Evolutionary conservation across 1,140 invertebrate genomes (phyloP).

Genomic region (Calephelis virginiensis): DNA sequence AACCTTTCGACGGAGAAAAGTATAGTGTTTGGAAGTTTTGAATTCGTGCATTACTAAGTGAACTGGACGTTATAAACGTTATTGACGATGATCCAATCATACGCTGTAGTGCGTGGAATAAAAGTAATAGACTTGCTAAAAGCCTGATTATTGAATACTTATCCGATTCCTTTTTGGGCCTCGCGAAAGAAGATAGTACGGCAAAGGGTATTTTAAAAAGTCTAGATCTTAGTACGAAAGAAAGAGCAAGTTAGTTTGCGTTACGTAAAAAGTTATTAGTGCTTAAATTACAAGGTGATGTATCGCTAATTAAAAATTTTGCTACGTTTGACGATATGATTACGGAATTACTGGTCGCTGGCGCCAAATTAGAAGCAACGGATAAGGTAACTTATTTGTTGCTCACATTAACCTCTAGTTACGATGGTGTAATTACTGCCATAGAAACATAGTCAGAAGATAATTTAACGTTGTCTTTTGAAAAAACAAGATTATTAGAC

Average conservation of each 20-base stretch:
- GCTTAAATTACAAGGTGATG: conserved; percentile 5
- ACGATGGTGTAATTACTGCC: background rate
- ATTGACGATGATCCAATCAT: no score
- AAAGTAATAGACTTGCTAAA: conserved; percentile 43
- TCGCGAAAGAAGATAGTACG: conserved; percentile 41
- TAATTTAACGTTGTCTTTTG: no score
- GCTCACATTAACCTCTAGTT: background rate
- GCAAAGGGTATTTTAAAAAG: conserved; percentile 32
- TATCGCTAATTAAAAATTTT: background rate
- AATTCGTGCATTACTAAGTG: no score
- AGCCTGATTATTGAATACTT: conserved; percentile 28
- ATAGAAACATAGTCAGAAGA: background rate
- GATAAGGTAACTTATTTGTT: conserved; percentile 7
- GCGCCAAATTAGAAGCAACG: background rate
- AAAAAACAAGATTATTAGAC: no score
- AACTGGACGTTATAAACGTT: no score
- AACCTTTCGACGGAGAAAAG: no score
- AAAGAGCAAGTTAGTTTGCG: background rate
- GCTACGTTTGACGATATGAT: conserved; percentile 5
- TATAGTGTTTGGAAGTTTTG: no score
- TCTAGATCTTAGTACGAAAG: no score
- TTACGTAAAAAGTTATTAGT: conserved; percentile 11
- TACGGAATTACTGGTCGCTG: conserved; percentile 9
- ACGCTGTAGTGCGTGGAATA: conserved; percentile 38
- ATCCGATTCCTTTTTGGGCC: conserved; percentile 49